Evolutionary conservation across 2,888 invertebrate species (phyloP).

Genomic region (Tinea pellionella): DNA sequence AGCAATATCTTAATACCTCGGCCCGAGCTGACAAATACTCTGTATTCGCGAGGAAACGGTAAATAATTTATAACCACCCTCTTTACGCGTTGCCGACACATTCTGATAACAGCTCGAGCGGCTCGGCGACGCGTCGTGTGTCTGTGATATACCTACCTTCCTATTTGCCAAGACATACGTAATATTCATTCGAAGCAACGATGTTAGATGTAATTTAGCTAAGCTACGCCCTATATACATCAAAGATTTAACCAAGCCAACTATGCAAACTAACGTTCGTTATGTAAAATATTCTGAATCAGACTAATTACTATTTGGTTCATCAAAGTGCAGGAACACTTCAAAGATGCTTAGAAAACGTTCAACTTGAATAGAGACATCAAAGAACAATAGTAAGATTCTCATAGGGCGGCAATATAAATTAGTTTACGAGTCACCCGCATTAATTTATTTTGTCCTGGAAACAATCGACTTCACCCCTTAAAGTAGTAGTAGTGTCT

Average conservation of each 20-base stretch:
- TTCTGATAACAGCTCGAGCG: constrained; percentile 42
- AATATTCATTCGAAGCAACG: constrained; percentile 31
- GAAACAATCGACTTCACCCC: constrained; percentile 42
- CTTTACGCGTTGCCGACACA: constrained; percentile 42
- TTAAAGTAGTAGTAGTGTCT: constrained; percentile 6
- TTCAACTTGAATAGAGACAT: constrained; percentile 37
- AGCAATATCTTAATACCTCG: constrained; percentile 66
- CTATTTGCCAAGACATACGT: constrained; percentile 22
- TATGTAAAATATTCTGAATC: constrained; percentile 2
- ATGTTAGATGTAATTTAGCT: constrained; percentile 33
- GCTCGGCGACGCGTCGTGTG: constrained; percentile 20
- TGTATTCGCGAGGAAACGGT: constrained; percentile 54
- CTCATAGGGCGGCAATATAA: constrained; percentile 36
- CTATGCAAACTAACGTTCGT: constrained; percentile 10
- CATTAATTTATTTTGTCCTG: constrained; percentile 58
- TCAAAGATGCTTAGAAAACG: constrained; percentile 43
- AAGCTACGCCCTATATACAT: constrained; percentile 28
- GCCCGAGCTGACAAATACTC: constrained; percentile 60
- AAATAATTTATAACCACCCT: constrained; percentile 61
- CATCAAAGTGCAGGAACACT: constrained; percentile 27
- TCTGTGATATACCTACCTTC: constrained; percentile 16
- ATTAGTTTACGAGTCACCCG: constrained; percentile 46
- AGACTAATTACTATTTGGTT: not conserved
- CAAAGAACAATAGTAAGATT: constrained; percentile 45
- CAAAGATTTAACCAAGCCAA: constrained; percentile 26